Conservation (phyloP, 2,113 vertebrate genomes). For the Syngnathoides biaculeatus region DNA sequence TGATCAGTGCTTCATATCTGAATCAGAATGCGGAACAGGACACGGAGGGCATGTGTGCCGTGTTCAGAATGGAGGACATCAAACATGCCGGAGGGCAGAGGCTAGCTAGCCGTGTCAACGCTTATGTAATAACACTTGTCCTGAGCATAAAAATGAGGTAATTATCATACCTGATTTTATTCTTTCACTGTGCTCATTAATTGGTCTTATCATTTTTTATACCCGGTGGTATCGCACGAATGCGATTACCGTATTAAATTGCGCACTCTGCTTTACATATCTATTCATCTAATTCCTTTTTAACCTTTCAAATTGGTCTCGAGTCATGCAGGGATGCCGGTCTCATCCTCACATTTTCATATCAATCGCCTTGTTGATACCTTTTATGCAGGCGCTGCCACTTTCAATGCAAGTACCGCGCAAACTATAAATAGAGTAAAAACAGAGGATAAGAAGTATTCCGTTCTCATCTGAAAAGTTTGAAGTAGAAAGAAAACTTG, state of each 20-base stretch:
- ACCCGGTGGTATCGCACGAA: background rate
- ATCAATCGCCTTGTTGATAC: background rate
- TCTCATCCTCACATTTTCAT: background rate
- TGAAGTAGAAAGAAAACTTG: too few relatives aligned
- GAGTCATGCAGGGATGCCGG: conserved; percentile 1
- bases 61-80: conserved; percentile 36
- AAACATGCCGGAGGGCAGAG: conserved; percentile 34
- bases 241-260: background rate
- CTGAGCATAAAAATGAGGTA: conserved; percentile 27
- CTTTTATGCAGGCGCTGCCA: background rate
- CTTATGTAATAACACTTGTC: conserved; percentile 60
- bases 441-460: background rate
- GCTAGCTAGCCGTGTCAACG: conserved; percentile 67
- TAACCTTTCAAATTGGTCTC: background rate
- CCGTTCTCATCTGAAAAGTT: background rate
- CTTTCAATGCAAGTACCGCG: background rate
- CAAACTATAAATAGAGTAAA: background rate
- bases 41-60: conserved; percentile 17
- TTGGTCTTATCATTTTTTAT: background rate
- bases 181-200: background rate
- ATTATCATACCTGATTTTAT: conserved; percentile 16
- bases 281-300: background rate
- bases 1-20: conserved; percentile 7
- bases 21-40: conserved; percentile 18
- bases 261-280: background rate